These are phyloP conservation scores for Corythaixoides concolor DNA, from an alignment of 2,113 vertebrate species.

Conservation along the genomic window DNA sequence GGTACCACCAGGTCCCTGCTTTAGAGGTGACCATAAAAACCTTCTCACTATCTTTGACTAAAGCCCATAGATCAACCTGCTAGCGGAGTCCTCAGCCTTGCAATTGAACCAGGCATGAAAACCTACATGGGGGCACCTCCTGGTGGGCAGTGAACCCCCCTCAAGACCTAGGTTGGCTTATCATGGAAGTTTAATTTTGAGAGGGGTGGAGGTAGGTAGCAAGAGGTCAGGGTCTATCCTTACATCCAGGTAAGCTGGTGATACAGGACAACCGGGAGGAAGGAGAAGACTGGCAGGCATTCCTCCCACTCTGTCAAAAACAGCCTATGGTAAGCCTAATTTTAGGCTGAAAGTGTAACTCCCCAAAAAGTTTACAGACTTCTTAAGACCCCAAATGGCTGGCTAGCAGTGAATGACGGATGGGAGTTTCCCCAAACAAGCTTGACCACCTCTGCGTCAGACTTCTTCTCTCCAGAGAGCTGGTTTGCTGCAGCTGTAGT, in stretches of 20 bases:
- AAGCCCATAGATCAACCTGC: neutral
- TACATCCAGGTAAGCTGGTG: neutral
- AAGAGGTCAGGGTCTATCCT: neutral
- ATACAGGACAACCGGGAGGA: neutral
- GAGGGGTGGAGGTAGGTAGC: neutral
- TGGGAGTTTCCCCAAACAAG: neutral
- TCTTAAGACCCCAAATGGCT: neutral
- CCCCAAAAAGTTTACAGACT: neutral
- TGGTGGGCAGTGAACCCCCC: rapidly evolving
- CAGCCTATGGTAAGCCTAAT: neutral
- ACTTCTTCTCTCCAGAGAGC: neutral
- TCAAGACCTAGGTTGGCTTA: rapidly evolving
- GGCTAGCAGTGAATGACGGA: neutral
- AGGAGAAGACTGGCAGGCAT: neutral
- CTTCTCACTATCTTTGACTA: neutral
- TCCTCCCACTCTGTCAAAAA: neutral
- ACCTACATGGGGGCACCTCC: rapidly evolving
- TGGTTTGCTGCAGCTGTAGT: neutral
- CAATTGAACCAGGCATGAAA: neutral
- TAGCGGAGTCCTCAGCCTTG: neutral
- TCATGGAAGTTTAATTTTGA: neutral
- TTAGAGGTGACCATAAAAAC: neutral
- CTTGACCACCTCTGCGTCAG: neutral
- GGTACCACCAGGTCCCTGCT: neutral
- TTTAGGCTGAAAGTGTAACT: neutral